Conservation (phyloP, 2,113 vertebrate species). For the Callocephalon fimbriatum region DNA sequence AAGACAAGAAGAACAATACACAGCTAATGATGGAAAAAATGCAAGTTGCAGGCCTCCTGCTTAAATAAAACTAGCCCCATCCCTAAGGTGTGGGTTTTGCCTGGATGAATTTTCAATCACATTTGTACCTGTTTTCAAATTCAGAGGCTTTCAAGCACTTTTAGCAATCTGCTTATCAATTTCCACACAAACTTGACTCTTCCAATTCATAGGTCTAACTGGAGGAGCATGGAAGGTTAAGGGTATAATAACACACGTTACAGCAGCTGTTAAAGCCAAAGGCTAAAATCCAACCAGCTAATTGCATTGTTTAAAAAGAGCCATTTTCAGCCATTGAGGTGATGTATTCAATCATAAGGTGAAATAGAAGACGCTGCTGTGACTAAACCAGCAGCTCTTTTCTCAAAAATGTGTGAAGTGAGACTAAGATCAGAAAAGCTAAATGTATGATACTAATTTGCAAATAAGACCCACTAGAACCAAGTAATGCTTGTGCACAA, state of each 20-base stretch:
- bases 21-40: background rate
- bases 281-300: background rate
- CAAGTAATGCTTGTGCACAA: background rate
- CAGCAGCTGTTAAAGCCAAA: background rate
- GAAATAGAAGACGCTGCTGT: background rate
- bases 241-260: background rate
- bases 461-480: background rate
- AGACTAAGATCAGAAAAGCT: background rate
- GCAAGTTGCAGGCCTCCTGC: background rate
- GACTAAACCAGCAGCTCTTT: background rate
- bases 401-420: background rate
- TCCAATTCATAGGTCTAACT: background rate
- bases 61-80: background rate
- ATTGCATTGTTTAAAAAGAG: background rate
- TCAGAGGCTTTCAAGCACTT: background rate
- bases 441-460: background rate
- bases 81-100: background rate
- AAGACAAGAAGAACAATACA: background rate
- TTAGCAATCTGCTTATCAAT: background rate
- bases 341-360: background rate
- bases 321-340: background rate
- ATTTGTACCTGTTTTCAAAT: background rate
- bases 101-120: background rate
- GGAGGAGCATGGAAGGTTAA: background rate
- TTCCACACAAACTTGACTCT: background rate